phyloP scores from a whole-genome alignment of 2,797 vertebrate genomes.

The Dicrostonyx torquatus region DNA sequence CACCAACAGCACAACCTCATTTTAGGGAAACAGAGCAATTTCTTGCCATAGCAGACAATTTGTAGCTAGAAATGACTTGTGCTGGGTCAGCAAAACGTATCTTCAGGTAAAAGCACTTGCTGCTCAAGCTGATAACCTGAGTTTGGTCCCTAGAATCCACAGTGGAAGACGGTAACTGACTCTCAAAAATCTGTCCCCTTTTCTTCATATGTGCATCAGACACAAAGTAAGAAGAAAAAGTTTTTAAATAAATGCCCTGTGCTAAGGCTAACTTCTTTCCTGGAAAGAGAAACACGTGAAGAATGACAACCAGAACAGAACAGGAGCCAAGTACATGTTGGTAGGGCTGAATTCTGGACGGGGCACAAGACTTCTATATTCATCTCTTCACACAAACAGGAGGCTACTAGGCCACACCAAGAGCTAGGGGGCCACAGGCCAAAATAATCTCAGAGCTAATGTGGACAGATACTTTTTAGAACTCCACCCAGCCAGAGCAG shows the following conservation, averaged over 20 bases:
- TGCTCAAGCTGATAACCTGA: not conserved
- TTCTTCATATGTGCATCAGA: not conserved
- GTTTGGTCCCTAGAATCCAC: not conserved
- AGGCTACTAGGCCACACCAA: not conserved
- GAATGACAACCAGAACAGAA: not conserved
- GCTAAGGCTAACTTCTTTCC: not conserved
- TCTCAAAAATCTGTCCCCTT: not conserved
- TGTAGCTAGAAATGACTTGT: not conserved
- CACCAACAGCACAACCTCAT: not conserved
- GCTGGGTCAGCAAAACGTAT: not conserved
- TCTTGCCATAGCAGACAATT: not conserved
- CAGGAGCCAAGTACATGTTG: not conserved
- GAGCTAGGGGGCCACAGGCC: no score
- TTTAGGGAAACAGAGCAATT: not conserved
- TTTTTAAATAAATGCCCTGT: not conserved
- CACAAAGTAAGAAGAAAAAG: not conserved
- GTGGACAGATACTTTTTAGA: fast-evolving
- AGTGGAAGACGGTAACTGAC: not conserved
- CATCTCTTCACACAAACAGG: not conserved
- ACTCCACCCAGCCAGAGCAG: not conserved
- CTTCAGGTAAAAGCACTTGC: not conserved
- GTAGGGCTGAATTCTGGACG: not conserved
- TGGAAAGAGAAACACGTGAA: not conserved
- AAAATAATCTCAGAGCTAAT: not conserved
- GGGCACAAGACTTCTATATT: not conserved